phyloP scores from a whole-genome alignment of 2,113 vertebrate genomes.

The Morone saxatilis region DNA sequence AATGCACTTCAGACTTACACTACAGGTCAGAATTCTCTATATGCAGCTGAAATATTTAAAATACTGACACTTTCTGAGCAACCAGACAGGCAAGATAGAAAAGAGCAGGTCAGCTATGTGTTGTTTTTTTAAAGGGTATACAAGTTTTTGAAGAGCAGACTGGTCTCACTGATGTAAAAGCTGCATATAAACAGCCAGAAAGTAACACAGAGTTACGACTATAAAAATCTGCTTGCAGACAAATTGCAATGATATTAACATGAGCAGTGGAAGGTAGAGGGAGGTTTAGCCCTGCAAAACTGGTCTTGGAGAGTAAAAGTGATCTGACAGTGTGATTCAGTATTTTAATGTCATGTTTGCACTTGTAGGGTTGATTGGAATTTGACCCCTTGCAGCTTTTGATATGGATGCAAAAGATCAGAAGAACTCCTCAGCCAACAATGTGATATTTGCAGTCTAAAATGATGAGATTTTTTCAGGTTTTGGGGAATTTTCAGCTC shows the following conservation, averaged over 20 bases:
- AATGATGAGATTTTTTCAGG: background rate
- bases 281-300: background rate
- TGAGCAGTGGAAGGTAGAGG: background rate
- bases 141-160: background rate
- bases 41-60: constrained; percentile 38
- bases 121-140: background rate
- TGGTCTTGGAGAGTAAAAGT: background rate
- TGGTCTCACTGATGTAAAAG: background rate
- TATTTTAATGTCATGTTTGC: background rate
- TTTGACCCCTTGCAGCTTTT: background rate
- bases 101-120: background rate
- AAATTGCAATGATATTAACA: background rate
- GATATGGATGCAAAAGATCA: background rate
- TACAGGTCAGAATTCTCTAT: constrained; percentile 26
- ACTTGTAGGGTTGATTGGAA: background rate
- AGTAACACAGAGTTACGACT: background rate
- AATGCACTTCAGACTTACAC: constrained; percentile 2
- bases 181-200: background rate
- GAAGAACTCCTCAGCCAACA: background rate
- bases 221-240: background rate
- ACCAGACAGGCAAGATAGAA: background rate
- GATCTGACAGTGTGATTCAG: background rate
- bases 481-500: background rate
- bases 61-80: background rate
- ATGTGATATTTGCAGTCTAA: background rate